These are phyloP conservation scores for Hirtodrosophila histrioides DNA, from an alignment of 2,888 invertebrate genomes.

Conservation along the genomic window DNA sequence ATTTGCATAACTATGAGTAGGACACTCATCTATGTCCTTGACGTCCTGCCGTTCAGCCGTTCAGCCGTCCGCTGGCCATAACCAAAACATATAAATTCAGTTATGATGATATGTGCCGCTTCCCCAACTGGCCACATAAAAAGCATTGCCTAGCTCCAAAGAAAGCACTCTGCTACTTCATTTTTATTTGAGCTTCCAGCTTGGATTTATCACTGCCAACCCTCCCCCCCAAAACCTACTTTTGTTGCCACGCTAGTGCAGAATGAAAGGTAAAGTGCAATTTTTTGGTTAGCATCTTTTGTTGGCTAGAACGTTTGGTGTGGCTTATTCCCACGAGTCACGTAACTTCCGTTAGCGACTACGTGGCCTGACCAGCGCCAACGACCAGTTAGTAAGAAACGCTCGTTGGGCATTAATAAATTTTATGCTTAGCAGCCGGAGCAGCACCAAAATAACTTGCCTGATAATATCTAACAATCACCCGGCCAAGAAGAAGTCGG, in stretches of 20 bases:
- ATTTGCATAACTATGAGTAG: conserved; percentile 71
- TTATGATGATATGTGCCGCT: conserved; percentile 32
- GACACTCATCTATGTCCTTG: conserved; percentile 33
- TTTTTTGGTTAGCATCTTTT: conserved; percentile 39
- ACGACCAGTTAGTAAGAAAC: conserved; percentile 13
- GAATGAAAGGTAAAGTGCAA: conserved; percentile 58
- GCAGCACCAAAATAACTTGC: conserved; percentile 66
- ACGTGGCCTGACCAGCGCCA: conserved; percentile 45
- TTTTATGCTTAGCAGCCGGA: conserved; percentile 72
- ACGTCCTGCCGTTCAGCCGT: conserved; percentile 1
- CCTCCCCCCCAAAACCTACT: background rate
- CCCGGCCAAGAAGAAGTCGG: conserved; percentile 23
- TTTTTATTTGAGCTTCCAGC: conserved; percentile 60
- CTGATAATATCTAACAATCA: conserved; percentile 77
- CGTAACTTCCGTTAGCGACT: conserved; percentile 72
- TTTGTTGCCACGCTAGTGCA: conserved; percentile 56
- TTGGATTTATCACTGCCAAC: conserved; percentile 57
- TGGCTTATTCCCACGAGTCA: conserved; percentile 72
- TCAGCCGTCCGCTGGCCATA: too few species aligned
- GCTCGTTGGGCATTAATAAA: conserved; percentile 71
- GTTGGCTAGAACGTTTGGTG: conserved; percentile 5
- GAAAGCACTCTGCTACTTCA: conserved; percentile 47
- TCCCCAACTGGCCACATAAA: conserved; percentile 35
- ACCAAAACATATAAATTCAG: conserved; percentile 8
- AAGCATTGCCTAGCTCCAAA: conserved; percentile 26